Evolutionary conservation across 2,888 invertebrate species (phyloP).

Genomic region (Dastarcus helophoroides): DNA sequence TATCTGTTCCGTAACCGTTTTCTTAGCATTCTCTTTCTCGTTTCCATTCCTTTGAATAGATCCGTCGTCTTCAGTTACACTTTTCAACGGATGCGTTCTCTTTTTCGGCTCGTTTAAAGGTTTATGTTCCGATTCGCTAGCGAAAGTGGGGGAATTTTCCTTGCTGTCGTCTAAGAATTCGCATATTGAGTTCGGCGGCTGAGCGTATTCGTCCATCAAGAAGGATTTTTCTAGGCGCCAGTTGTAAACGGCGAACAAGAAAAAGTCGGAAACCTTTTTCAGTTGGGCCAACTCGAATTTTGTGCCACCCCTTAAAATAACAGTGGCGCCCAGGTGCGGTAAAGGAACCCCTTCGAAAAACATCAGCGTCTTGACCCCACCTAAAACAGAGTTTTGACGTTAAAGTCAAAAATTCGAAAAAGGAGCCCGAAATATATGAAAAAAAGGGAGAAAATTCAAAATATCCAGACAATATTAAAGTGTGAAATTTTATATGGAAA

Average conservation of each 20-base stretch:
- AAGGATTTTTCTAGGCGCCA: slow-evolving; percentile 88
- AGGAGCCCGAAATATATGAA: too few species aligned
- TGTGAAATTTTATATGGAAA: slow-evolving; percentile 2
- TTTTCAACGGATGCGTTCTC: slow-evolving; percentile 1
- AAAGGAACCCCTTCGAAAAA: slow-evolving; percentile 84
- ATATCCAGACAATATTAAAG: slow-evolving; percentile 3
- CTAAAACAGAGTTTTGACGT: too few species aligned
- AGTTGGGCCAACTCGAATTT: slow-evolving; percentile 64
- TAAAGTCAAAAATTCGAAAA: too few species aligned
- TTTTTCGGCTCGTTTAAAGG: slow-evolving; percentile 3
- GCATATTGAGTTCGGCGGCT: slow-evolving; percentile 49
- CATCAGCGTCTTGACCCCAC: slow-evolving; percentile 75
- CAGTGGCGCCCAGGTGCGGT: slow-evolving; percentile 74
- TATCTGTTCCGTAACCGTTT: slow-evolving; percentile 24
- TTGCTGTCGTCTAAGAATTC: slow-evolving; percentile 36
- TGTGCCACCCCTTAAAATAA: slow-evolving; percentile 69
- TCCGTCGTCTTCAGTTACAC: neutral
- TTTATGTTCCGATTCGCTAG: slow-evolving; percentile 11
- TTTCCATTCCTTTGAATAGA: slow-evolving; percentile 9
- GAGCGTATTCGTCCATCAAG: slow-evolving; percentile 75
- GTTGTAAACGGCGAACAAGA: slow-evolving; percentile 80
- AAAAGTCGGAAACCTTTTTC: slow-evolving; percentile 70
- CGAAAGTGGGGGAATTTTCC: slow-evolving; percentile 30
- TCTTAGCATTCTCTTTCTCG: slow-evolving; percentile 3
- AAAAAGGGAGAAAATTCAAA: too few species aligned